A percentile compares a stretch with the other conserved stretches of the same genome.
Conservation (phyloP, 1,140 invertebrate genomes). For the Drosophila arawakana region DNA sequence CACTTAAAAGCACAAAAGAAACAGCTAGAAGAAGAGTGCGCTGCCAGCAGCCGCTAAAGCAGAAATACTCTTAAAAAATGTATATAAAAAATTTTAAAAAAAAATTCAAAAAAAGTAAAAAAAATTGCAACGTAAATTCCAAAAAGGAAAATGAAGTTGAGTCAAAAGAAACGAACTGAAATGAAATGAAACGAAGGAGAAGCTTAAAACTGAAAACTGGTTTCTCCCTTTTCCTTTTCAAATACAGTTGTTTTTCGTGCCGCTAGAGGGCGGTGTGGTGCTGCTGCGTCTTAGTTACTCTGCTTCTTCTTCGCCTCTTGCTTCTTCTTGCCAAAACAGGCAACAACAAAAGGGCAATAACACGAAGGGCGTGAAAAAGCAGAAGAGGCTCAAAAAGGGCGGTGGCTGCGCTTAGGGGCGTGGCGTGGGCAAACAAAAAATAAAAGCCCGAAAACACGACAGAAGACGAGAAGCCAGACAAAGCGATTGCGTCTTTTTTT, state of each 20-base stretch:
- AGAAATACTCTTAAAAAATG: neutral
- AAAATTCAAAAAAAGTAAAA: constrained; percentile 20
- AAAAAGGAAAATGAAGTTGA: constrained; percentile 73
- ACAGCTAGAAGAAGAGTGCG: neutral
- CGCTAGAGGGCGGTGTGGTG: constrained; percentile 5
- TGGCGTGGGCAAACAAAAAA: neutral
- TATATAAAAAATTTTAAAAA: constrained; percentile 14
- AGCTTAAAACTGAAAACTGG: constrained; percentile 76
- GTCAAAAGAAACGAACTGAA: constrained; percentile 9
- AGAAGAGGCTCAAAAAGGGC: neutral
- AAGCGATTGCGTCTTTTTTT: constrained; percentile 1
- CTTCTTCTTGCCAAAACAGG: neutral
- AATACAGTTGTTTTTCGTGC: constrained; percentile 74
- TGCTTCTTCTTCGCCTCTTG: no score
- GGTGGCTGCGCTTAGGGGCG: no score
- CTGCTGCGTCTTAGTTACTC: neutral
- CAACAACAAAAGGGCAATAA: constrained; percentile 19
- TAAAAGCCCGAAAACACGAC: neutral
- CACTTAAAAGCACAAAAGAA: neutral
- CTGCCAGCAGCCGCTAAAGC: neutral
- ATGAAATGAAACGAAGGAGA: constrained; percentile 31
- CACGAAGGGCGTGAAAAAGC: constrained; percentile 26
- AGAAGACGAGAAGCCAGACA: constrained; percentile 27
- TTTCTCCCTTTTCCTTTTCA: constrained; percentile 82
- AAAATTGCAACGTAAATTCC: constrained; percentile 47